Percentiles rank a stretch among this genome's conserved stretches.
These are phyloP conservation scores for Lithosia quadra DNA, from an alignment of 2,888 invertebrate genomes.

Conservation along the genomic window DNA sequence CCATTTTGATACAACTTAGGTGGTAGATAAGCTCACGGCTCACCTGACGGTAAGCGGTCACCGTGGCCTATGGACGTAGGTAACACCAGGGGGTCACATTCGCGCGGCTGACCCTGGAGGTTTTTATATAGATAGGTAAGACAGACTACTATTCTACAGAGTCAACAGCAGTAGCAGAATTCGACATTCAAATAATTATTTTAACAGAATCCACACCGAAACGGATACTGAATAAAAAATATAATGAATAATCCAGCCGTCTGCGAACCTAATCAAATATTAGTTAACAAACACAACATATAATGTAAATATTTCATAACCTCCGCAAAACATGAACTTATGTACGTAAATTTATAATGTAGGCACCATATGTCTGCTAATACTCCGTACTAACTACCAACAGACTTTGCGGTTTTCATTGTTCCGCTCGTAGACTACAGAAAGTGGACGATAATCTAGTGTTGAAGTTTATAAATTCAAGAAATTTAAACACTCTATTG, in stretches of 20 bases:
- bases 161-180: not conserved
- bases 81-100: no score
- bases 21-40: no score
- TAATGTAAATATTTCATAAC: constrained; percentile 32
- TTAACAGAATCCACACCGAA: not conserved
- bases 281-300: constrained; percentile 35
- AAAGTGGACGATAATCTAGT: not conserved
- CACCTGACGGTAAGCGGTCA: no score
- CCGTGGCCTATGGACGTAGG: no score
- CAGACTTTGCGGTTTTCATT: constrained; percentile 17
- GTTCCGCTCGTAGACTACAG: not conserved
- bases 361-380: constrained; percentile 42
- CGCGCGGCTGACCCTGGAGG: no score
- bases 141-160: no score
- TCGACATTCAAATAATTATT: not conserved
- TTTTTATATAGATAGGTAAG: no score
- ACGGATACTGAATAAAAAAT: not conserved
- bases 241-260: constrained; percentile 25
- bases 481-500: not conserved
- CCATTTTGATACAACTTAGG: no score
- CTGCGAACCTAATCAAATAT: constrained; percentile 45
- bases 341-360: constrained; percentile 35
- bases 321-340: constrained; percentile 29
- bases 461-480: not conserved
- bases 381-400: constrained; percentile 18